Conservation (phyloP, 2,113 vertebrate genomes). For the Hystrix cristata region DNA sequence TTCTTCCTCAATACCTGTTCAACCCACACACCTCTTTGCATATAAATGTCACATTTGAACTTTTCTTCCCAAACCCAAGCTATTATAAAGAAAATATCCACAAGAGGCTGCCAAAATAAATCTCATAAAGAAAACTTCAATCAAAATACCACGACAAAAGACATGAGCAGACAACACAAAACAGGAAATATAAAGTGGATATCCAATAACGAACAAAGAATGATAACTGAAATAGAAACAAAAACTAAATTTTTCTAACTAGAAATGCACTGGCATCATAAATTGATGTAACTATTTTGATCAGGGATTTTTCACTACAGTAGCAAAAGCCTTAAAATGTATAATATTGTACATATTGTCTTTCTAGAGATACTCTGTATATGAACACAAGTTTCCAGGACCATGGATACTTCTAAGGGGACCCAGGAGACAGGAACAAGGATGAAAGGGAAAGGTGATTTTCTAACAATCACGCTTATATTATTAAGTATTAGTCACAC, state of each 20-base stretch:
- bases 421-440: neutral
- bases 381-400: neutral
- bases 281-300: conserved; percentile 44
- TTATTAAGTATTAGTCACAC: conserved; percentile 1
- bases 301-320: conserved; percentile 34
- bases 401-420: neutral
- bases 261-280: conserved; percentile 1
- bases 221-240: conserved; percentile 39
- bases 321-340: conserved; percentile 42
- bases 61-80: conserved; percentile 55
- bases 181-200: conserved; percentile 35
- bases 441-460: neutral
- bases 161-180: conserved; percentile 32
- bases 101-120: conserved; percentile 65
- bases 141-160: conserved; percentile 26
- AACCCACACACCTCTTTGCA: neutral
- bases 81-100: conserved; percentile 41
- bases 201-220: conserved; percentile 30
- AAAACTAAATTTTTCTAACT: conserved; percentile 44
- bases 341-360: neutral
- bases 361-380: neutral
- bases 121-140: conserved; percentile 30
- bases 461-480: conserved; percentile 19
- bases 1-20: conserved; percentile 18
- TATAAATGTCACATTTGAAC: conserved; percentile 61